Percentiles rank a stretch among this genome's conserved stretches.
These are phyloP conservation scores for Scolanthus callimorphus DNA, from an alignment of 92 coral and sea anemone genomes.

Conservation along the genomic window DNA sequence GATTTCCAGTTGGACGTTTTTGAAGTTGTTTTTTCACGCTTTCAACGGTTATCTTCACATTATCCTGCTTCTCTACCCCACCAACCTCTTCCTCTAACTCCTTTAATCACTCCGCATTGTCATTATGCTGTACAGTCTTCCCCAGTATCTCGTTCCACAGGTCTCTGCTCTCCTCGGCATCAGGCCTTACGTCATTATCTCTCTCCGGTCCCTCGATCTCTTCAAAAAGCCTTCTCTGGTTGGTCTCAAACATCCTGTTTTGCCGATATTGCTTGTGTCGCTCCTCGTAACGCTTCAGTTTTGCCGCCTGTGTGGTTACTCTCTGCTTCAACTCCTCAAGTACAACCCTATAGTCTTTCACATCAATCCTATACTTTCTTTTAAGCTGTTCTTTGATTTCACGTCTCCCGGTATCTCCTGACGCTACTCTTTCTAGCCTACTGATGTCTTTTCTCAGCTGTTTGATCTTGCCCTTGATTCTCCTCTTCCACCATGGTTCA, in stretches of 20 bases:
- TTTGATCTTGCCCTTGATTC: conserved; percentile 21
- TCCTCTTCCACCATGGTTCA: conserved; percentile 27
- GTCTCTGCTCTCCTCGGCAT: conserved; percentile 13
- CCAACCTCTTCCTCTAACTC: conserved; percentile 9
- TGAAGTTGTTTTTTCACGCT: conserved; percentile 27
- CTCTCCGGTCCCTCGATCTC: conserved; percentile 9
- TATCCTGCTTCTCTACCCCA: conserved; percentile 1
- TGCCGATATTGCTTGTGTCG: conserved; percentile 22
- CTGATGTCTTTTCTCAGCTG: conserved; percentile 23
- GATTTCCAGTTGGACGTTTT: conserved; percentile 33
- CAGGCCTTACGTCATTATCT: conserved; percentile 17
- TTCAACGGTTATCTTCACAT: conserved; percentile 8
- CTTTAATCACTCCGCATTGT: conserved; percentile 22
- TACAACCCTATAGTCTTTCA: conserved; percentile 25
- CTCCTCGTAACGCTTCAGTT: conserved; percentile 10
- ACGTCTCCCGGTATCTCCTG: neutral
- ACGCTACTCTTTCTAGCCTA: conserved; percentile 11
- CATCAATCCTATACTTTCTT: conserved; percentile 11
- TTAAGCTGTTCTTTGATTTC: neutral
- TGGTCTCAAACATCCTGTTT: conserved; percentile 17
- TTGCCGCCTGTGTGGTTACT: neutral
- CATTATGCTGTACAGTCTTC: conserved; percentile 23
- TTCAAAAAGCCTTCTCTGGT: conserved; percentile 31
- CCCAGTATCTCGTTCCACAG: conserved; percentile 26
- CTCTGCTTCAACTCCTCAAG: conserved; percentile 35